phyloP scores from a whole-genome alignment of 2,113 vertebrate species.

The Pan paniscus region DNA sequence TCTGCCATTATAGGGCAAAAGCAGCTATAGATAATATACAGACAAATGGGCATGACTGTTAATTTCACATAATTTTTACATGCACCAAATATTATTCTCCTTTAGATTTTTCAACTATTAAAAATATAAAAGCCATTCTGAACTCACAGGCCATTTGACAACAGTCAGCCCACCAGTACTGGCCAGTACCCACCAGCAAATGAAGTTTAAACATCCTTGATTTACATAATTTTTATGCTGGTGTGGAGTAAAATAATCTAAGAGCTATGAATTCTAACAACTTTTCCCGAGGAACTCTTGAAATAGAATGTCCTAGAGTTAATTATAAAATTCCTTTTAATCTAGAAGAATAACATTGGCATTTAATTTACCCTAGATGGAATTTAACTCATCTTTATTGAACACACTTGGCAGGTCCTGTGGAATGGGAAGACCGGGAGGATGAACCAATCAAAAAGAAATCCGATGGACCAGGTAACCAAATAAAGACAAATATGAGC shows the following conservation, averaged over 20 bases:
- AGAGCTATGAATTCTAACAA: not conserved
- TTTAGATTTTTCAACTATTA: not conserved
- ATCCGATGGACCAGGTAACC: conserved; percentile 88
- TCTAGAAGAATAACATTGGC: not conserved
- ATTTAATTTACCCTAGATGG: not conserved
- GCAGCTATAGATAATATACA: too few relatives aligned
- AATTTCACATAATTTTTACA: not conserved
- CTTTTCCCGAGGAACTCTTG: not conserved
- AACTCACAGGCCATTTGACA: not conserved
- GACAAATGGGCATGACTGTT: not conserved
- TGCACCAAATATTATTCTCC: not conserved
- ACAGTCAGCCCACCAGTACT: not conserved
- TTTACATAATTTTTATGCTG: not conserved
- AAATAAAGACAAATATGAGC: not conserved
- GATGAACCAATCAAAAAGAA: conserved; percentile 86
- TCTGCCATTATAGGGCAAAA: not conserved
- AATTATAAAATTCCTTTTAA: not conserved
- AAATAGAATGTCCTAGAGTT: not conserved
- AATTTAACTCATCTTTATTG: not conserved
- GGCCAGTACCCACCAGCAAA: not conserved
- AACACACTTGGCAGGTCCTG: conserved; percentile 73
- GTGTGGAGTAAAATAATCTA: not conserved
- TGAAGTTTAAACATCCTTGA: not conserved
- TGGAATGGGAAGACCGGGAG: conserved; percentile 84
- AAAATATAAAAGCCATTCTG: not conserved